A percentile compares a stretch with the other conserved stretches of the same genome.
Conservation (phyloP, 2,888 invertebrate genomes). For the Euspilapteryx auroguttella region DNA sequence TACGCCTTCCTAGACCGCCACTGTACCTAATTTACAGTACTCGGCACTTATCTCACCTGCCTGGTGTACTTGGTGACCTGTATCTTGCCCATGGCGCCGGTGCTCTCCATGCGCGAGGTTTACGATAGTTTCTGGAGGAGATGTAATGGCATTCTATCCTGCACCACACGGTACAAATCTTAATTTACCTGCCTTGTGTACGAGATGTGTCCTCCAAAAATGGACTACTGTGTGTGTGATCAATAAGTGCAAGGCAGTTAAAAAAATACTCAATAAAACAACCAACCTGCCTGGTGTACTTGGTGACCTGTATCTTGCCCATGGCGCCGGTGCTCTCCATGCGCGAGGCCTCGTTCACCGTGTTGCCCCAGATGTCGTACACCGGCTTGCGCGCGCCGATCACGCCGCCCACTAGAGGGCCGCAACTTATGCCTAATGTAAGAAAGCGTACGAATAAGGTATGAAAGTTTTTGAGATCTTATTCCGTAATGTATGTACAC, state of each 20-base stretch:
- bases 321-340: slow-evolving; percentile 94
- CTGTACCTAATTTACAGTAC: no score
- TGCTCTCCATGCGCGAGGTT: slow-evolving; percentile 96
- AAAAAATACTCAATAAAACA: background rate
- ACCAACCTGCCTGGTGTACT: slow-evolving; percentile 73
- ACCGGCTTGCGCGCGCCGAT: slow-evolving; percentile 95
- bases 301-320: slow-evolving; percentile 89
- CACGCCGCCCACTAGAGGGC: slow-evolving; percentile 91
- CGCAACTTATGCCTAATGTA: slow-evolving; percentile 79
- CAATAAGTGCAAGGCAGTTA: background rate
- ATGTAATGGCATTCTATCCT: no score
- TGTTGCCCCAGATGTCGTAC: slow-evolving; percentile 97
- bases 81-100: slow-evolving; percentile 84
- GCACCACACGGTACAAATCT: no score
- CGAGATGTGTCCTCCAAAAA: no score
- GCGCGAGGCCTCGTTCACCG: slow-evolving; percentile 94
- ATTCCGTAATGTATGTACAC: no score
- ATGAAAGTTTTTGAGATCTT: no score
- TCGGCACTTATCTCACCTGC: no score
- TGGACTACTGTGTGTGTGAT: no score
- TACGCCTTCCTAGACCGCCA: no score
- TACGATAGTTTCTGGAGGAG: no score
- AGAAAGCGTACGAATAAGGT: background rate
- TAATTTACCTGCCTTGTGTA: no score
- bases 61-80: slow-evolving; percentile 87